Evolutionary conservation across 2,888 invertebrate genomes (phyloP).

Genomic region (Capitulum mitella): DNA sequence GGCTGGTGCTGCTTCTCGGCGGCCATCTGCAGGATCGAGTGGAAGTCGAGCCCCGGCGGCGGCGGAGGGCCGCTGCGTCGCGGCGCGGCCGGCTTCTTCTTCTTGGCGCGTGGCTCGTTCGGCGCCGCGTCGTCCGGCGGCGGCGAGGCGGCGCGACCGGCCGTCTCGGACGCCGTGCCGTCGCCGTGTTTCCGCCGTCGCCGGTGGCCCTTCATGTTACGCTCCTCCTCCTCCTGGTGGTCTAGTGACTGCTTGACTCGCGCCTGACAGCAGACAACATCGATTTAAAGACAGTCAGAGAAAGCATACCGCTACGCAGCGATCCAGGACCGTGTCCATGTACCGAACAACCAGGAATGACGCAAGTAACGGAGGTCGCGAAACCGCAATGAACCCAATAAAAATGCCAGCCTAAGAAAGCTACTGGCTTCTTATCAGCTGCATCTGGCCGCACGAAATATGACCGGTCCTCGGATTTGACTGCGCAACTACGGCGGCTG

Average conservation of each 20-base stretch:
- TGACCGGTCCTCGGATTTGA: no score
- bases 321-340: no score
- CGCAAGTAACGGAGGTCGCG: no score
- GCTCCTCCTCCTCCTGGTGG: constrained; percentile 8
- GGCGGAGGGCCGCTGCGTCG: not conserved
- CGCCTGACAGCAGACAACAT: not conserved
- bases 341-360: no score
- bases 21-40: constrained; percentile 27
- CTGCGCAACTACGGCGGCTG: no score
- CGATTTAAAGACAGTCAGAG: no score
- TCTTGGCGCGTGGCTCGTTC: not conserved
- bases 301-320: no score
- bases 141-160: not conserved
- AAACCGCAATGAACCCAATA: no score
- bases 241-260: constrained; percentile 15
- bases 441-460: no score
- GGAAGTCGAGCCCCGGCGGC: constrained; percentile 27
- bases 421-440: no score
- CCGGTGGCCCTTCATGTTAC: constrained; percentile 12
- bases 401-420: no score
- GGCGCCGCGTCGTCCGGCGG: not conserved
- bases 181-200: not conserved
- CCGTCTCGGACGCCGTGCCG: not conserved
- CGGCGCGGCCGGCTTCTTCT: not conserved
- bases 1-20: constrained; percentile 31